These are phyloP conservation scores for Lepidocyrtinus sp. DNA, from an alignment of 2,888 invertebrate species.

Conservation along the genomic window DNA sequence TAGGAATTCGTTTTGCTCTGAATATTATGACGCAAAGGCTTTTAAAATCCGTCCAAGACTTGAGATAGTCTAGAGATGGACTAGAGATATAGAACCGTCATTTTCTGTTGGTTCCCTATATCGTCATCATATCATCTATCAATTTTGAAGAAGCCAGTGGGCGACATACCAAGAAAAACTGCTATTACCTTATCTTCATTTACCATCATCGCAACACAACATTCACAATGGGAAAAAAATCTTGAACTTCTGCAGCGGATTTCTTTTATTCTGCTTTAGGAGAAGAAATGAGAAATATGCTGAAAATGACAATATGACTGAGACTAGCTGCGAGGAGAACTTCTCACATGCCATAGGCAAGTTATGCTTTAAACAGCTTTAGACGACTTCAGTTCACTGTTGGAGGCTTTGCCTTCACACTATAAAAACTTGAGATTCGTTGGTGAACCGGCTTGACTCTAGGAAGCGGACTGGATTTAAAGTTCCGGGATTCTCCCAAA, in stretches of 20 bases:
- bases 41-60: background rate
- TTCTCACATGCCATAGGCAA: background rate
- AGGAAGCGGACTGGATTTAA: background rate
- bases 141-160: constrained; percentile 7
- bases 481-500: too few relatives aligned
- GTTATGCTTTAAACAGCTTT: background rate
- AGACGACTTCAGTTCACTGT: background rate
- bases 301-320: constrained; percentile 4
- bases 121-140: constrained; percentile 1
- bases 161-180: constrained; percentile 3
- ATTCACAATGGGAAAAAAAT: background rate
- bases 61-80: constrained; percentile 4
- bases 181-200: constrained; percentile 13
- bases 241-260: background rate
- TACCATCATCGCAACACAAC: too few relatives aligned
- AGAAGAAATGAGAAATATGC: background rate
- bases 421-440: background rate
- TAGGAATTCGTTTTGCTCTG: background rate
- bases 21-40: background rate
- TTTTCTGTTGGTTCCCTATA: background rate
- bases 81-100: background rate
- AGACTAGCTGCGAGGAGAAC: background rate
- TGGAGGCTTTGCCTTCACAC: background rate
- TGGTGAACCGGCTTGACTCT: too few relatives aligned
- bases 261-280: background rate